Percentiles rank a stretch among this genome's conserved stretches.
Conservation (phyloP, 2,888 invertebrate genomes). For the Rhogogaster chlorosoma region DNA sequence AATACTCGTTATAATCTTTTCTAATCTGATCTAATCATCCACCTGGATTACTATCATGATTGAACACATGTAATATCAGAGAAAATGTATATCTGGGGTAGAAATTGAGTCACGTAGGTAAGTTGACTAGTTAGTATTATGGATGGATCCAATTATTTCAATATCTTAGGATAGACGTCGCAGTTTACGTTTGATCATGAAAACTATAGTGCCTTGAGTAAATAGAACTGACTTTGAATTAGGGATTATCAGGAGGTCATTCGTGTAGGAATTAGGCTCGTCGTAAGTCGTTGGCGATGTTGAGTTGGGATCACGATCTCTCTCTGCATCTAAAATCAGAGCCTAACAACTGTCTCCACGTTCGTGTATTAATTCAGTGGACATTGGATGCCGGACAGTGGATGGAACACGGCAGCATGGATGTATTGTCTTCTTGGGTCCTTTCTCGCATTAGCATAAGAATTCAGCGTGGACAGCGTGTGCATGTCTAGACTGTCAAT, state of each 20-base stretch:
- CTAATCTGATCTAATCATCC: neutral
- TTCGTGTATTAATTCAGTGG: conserved; percentile 71
- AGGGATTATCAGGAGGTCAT: conserved; percentile 10
- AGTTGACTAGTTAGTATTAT: neutral
- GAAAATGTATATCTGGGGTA: neutral
- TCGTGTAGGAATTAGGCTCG: conserved; percentile 26
- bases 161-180: neutral
- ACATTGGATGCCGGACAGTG: conserved; percentile 64
- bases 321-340: conserved; percentile 72
- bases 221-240: neutral
- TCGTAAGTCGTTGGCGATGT: conserved; percentile 19
- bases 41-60: neutral
- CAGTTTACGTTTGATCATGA: neutral
- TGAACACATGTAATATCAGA: neutral
- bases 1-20: neutral
- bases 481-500: conserved; percentile 76
- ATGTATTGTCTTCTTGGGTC: conserved; percentile 76
- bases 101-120: neutral
- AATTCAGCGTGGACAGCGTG: conserved; percentile 78
- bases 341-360: conserved; percentile 64
- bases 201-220: neutral
- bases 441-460: conserved; percentile 78
- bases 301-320: conserved; percentile 70
- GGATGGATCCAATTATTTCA: neutral
- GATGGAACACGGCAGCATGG: conserved; percentile 61